These are phyloP conservation scores for Pseudopipra pipra DNA, from an alignment of 2,113 vertebrate genomes.

Conservation along the genomic window DNA sequence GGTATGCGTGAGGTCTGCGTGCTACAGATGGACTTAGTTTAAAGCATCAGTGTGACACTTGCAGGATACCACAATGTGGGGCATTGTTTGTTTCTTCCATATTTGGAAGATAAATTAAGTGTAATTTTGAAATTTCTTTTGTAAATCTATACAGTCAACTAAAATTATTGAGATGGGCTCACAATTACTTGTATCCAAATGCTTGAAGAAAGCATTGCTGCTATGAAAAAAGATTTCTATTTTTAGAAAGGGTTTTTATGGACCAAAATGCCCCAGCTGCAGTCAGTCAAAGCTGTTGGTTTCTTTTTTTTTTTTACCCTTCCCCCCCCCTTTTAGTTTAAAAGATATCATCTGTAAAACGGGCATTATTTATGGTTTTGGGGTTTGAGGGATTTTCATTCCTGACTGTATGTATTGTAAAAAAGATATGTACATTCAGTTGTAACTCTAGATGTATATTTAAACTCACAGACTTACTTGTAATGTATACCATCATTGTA, in stretches of 20 bases:
- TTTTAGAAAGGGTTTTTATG: constrained; percentile 86
- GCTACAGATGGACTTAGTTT: constrained; percentile 69
- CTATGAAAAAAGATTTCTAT: constrained; percentile 83
- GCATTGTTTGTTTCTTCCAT: constrained; percentile 85
- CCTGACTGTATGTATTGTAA: constrained; percentile 92
- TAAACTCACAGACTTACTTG: constrained; percentile 90
- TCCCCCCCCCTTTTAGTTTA: constrained; percentile 25
- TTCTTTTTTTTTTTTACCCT: constrained; percentile 56
- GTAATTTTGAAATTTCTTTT: constrained; percentile 76
- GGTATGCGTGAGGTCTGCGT: constrained; percentile 69
- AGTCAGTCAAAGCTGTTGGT: constrained; percentile 76
- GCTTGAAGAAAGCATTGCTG: constrained; percentile 86
- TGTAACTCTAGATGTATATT: constrained; percentile 95
- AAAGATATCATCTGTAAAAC: constrained; percentile 75
- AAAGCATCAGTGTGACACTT: constrained; percentile 77
- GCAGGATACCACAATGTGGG: constrained; percentile 80
- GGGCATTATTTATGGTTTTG: constrained; percentile 80
- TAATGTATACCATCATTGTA: constrained; percentile 83
- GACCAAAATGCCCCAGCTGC: constrained; percentile 84
- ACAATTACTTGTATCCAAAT: constrained; percentile 78
- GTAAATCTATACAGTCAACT: constrained; percentile 77
- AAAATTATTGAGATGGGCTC: constrained; percentile 78
- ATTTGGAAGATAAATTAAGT: constrained; percentile 85
- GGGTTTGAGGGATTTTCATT: constrained; percentile 82
- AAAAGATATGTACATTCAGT: constrained; percentile 93